phyloP scores from a whole-genome alignment of 2,888 invertebrate species.

The Cheilosia vernalis region DNA sequence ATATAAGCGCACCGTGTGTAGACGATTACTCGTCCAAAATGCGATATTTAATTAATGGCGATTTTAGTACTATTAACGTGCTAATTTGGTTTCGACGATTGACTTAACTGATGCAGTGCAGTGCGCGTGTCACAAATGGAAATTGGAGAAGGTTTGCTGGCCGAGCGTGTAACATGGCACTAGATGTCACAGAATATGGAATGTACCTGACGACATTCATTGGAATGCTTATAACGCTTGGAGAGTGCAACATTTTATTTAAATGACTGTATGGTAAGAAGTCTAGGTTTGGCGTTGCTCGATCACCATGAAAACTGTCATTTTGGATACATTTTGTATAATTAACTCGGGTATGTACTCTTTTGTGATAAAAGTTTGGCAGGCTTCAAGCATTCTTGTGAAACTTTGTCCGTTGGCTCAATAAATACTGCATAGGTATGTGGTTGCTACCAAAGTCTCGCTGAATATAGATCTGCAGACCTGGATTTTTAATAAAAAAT shows the following conservation, averaged over 20 bases:
- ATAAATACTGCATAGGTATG: not conserved
- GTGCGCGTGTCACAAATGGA: slow-evolving; percentile 50
- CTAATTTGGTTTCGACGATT: slow-evolving; percentile 68
- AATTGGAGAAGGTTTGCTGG: slow-evolving; percentile 64
- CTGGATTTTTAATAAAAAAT: too few species aligned
- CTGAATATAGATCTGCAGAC: too few species aligned
- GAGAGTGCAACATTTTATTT: slow-evolving; percentile 62
- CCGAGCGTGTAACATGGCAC: slow-evolving; percentile 56
- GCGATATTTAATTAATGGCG: slow-evolving; percentile 71
- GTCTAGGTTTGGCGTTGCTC: slow-evolving; percentile 53
- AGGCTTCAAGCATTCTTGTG: not conserved
- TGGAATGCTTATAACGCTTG: slow-evolving; percentile 56
- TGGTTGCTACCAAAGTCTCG: too few species aligned
- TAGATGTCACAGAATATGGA: slow-evolving; percentile 70
- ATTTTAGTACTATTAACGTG: slow-evolving; percentile 67
- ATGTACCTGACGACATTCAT: slow-evolving; percentile 62
- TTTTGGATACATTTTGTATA: not conserved
- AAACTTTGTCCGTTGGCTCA: not conserved
- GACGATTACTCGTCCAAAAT: slow-evolving; percentile 4
- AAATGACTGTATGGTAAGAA: slow-evolving; percentile 44
- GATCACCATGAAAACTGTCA: slow-evolving; percentile 54
- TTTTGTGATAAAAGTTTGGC: not conserved
- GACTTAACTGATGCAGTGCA: slow-evolving; percentile 41
- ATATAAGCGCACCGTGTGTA: slow-evolving; percentile 26
- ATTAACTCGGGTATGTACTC: not conserved